These are phyloP conservation scores for Coregonus clupeaformis DNA, from an alignment of 2,113 vertebrate genomes.

Conservation along the genomic window DNA sequence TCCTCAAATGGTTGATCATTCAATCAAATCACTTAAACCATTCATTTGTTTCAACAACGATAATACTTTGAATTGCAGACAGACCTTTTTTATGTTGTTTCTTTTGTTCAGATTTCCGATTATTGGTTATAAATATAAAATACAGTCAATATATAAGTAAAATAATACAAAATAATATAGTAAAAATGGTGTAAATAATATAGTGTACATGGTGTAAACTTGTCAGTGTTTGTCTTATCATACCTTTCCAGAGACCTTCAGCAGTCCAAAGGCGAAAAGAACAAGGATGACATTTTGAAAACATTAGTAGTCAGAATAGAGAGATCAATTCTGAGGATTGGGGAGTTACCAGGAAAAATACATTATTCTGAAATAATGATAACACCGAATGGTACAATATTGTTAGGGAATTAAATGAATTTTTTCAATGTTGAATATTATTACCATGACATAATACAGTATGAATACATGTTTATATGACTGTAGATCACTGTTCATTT, in stretches of 20 bases:
- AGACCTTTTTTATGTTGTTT: too few relatives aligned
- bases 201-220: slow-evolving; percentile 31
- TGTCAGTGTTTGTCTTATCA: slow-evolving; percentile 51
- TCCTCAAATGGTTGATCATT: neutral
- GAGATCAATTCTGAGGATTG: neutral
- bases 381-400: slow-evolving; percentile 4
- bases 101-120: too few relatives aligned
- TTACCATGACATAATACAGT: neutral
- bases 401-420: slow-evolving; percentile 4
- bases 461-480: neutral
- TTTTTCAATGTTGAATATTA: slow-evolving; percentile 9
- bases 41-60: neutral
- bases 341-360: slow-evolving; percentile 31
- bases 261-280: slow-evolving; percentile 72
- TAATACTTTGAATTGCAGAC: neutral
- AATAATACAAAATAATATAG: neutral
- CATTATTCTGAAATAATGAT: slow-evolving; percentile 17
- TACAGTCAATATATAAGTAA: neutral
- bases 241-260: slow-evolving; percentile 86
- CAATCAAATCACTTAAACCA: neutral
- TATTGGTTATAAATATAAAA: too few relatives aligned
- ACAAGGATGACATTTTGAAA: slow-evolving; percentile 57
- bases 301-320: slow-evolving; percentile 22
- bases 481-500: neutral
- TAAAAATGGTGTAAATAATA: slow-evolving; percentile 21